phyloP scores from a whole-genome alignment of 2,113 vertebrate species.

The Hyaena hyaena region DNA sequence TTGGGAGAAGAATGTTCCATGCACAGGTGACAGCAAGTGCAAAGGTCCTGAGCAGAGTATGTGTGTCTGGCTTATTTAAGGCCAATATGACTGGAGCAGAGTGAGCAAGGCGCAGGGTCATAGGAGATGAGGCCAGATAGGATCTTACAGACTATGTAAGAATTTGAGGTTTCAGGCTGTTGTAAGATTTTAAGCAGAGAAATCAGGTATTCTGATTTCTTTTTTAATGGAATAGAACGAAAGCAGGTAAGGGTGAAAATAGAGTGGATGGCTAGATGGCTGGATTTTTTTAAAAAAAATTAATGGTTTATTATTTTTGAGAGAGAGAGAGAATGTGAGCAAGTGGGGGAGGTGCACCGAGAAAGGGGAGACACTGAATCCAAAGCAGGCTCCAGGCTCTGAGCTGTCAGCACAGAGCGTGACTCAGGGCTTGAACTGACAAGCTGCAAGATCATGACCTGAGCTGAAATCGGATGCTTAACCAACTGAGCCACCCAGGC shows the following conservation, averaged over 20 bases:
- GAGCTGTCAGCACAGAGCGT: too few relatives aligned
- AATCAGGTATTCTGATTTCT: background rate
- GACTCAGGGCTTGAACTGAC: too few relatives aligned
- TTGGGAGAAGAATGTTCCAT: background rate
- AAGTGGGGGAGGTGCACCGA: too few relatives aligned
- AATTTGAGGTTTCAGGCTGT: background rate
- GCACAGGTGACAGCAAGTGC: background rate
- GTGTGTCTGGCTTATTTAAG: background rate
- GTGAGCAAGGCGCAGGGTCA: background rate
- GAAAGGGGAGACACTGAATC: too few relatives aligned
- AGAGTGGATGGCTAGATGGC: background rate
- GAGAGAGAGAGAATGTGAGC: too few relatives aligned
- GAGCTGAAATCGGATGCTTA: too few relatives aligned
- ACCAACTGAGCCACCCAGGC: too few relatives aligned
- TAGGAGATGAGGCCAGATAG: background rate
- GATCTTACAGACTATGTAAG: background rate
- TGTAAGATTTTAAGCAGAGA: background rate
- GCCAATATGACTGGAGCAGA: background rate
- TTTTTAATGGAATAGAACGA: conserved; percentile 9
- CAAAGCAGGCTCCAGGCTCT: too few relatives aligned
- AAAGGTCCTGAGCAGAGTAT: background rate
- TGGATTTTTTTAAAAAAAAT: background rate
- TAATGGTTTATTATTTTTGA: too few relatives aligned
- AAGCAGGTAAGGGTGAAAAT: background rate
- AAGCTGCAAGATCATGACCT: too few relatives aligned